phyloP scores from a whole-genome alignment of 2,113 vertebrate genomes.

The Melozone crissalis region DNA sequence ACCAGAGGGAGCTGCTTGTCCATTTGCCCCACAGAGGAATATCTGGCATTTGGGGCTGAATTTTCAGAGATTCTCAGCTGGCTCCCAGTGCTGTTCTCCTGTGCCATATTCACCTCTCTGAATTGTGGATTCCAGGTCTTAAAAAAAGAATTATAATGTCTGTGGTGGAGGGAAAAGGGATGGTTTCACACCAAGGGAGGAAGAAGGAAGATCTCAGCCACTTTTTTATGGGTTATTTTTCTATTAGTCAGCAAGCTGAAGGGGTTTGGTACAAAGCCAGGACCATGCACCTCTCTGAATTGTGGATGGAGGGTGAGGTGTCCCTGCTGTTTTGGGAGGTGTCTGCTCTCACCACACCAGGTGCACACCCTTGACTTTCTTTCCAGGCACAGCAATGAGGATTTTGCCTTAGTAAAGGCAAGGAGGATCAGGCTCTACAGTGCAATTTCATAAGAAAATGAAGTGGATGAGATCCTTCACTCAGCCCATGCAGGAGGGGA shows the following conservation, averaged over 20 bases:
- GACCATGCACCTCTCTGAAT: neutral
- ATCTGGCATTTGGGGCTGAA: neutral
- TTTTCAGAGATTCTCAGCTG: neutral
- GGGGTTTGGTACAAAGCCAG: too few relatives aligned
- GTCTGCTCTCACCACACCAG: neutral
- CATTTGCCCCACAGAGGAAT: neutral
- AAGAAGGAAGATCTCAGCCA: too few relatives aligned
- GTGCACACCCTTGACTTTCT: neutral
- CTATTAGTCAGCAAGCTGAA: too few relatives aligned
- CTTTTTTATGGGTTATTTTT: too few relatives aligned
- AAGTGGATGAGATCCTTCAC: neutral
- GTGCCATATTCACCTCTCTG: rapidly evolving
- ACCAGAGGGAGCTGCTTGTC: neutral
- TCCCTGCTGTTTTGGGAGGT: too few relatives aligned
- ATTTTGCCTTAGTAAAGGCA: neutral
- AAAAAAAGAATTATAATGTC: too few relatives aligned
- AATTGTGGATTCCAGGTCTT: neutral
- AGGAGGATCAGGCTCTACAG: neutral
- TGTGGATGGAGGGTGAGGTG: neutral
- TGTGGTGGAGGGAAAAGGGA: too few relatives aligned
- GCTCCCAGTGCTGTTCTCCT: neutral
- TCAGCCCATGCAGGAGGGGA: neutral
- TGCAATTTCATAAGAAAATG: conserved; percentile 61
- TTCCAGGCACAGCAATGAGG: neutral
- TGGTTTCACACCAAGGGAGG: too few relatives aligned